A percentile compares a stretch with the other conserved stretches of the same genome.
Evolutionary conservation across 2,797 vertebrate genomes (phyloP).

Genomic region (Microhierax caerulescens): DNA sequence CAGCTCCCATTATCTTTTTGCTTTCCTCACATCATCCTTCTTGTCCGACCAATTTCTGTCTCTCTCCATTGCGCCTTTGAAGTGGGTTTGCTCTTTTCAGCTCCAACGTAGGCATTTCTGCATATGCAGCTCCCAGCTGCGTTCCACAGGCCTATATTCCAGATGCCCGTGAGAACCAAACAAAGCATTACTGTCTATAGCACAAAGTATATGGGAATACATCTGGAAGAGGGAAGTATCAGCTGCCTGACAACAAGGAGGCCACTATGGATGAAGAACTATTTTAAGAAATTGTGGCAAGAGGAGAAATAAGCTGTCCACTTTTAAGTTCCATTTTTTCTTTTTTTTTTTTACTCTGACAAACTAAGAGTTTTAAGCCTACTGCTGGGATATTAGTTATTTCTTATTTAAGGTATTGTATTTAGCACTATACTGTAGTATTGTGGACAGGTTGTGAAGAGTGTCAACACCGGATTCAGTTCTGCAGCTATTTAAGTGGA

Average conservation of each 20-base stretch:
- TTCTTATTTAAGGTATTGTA: background rate
- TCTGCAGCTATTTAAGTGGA: background rate
- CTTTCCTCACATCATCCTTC: background rate
- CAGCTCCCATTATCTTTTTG: background rate
- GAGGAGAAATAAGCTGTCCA: background rate
- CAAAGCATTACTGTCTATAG: background rate
- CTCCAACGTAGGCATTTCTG: background rate
- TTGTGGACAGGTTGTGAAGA: background rate
- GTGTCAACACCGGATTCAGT: background rate
- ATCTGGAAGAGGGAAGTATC: background rate
- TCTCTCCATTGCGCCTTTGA: background rate
- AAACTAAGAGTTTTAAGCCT: background rate
- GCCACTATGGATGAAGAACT: background rate
- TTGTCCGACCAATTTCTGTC: background rate
- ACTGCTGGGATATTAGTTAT: background rate
- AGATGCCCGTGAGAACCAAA: background rate
- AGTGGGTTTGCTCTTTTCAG: conserved; percentile 27
- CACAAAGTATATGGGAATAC: background rate
- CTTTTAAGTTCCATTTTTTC: background rate
- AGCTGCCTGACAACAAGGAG: background rate
- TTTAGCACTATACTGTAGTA: background rate
- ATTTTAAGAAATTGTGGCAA: background rate
- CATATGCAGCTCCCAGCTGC: background rate
- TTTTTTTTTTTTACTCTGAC: background rate
- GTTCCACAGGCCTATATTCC: background rate